Percentiles rank a stretch among this genome's conserved stretches.
Evolutionary conservation across 2,888 invertebrate species (phyloP).

Genomic region (Pantelozetes paolii): DNA sequence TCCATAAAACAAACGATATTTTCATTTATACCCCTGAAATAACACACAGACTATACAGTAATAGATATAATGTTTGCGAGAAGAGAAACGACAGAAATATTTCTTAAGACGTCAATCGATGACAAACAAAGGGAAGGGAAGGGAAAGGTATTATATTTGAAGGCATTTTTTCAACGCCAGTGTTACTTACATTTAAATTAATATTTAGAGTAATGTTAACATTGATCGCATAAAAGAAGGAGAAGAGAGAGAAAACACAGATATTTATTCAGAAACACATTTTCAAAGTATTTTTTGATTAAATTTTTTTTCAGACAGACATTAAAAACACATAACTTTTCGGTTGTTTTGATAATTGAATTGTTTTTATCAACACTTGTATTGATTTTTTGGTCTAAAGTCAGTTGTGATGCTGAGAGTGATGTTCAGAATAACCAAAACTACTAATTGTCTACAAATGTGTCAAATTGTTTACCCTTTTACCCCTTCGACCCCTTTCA

Average conservation of each 20-base stretch:
- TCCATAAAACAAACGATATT: background rate
- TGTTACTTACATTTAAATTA: conserved; percentile 20
- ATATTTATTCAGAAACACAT: conserved; percentile 4
- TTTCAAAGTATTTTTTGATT: background rate
- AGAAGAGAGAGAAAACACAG: background rate
- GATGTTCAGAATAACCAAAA: conserved; percentile 12
- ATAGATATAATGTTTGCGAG: background rate
- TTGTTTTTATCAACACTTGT: background rate
- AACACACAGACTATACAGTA: background rate
- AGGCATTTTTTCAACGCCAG: background rate
- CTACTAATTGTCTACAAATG: background rate
- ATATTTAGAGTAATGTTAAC: conserved; percentile 8
- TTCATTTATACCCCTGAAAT: background rate
- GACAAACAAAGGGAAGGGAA: background rate
- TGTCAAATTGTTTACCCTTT: conserved; percentile 67
- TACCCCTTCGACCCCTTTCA: conserved; percentile 83
- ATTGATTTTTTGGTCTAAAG: background rate
- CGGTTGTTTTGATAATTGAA: background rate
- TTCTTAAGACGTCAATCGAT: conserved; percentile 17
- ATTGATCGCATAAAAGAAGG: background rate
- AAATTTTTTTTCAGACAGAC: background rate
- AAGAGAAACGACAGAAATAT: background rate
- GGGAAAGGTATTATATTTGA: too few species aligned
- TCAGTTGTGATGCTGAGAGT: conserved; percentile 42
- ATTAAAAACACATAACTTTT: background rate